Evolutionary conservation across 2,888 invertebrate species (phyloP).

Genomic region (Miltochrista miniata): DNA sequence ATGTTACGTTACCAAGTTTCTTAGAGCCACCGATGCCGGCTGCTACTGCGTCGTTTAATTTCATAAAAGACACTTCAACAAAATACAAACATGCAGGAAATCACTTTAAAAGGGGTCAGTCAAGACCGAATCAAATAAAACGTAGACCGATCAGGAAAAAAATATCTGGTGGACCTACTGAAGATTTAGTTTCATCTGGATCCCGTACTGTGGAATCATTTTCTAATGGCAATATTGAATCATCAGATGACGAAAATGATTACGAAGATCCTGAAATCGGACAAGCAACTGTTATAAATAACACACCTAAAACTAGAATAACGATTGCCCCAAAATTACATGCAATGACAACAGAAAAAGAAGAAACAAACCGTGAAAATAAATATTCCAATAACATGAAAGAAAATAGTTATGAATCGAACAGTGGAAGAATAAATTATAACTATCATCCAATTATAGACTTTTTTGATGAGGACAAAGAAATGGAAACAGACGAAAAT

Average conservation of each 20-base stretch:
- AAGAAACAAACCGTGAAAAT: slow-evolving; percentile 40
- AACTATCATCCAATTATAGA: slow-evolving; percentile 93
- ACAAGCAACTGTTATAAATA: slow-evolving; percentile 43
- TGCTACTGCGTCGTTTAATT: slow-evolving; percentile 61
- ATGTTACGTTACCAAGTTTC: slow-evolving; percentile 71
- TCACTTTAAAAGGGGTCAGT: slow-evolving; percentile 63
- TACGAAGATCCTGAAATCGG: slow-evolving; percentile 62
- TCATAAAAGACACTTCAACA: slow-evolving; percentile 58
- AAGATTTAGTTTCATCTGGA: slow-evolving; percentile 72
- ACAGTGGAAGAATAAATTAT: slow-evolving; percentile 87
- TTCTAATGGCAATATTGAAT: slow-evolving; percentile 52
- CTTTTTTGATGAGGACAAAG: slow-evolving; percentile 85
- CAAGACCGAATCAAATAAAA: slow-evolving; percentile 62
- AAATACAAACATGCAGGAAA: slow-evolving; percentile 64
- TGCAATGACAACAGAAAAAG: slow-evolving; percentile 54
- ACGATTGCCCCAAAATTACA: slow-evolving; percentile 71
- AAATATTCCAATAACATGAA: slow-evolving; percentile 44
- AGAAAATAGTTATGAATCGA: slow-evolving; percentile 50
- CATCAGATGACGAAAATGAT: slow-evolving; percentile 63
- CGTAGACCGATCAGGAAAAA: slow-evolving; percentile 76
- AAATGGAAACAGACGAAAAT: slow-evolving; percentile 55
- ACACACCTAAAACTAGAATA: slow-evolving; percentile 42
- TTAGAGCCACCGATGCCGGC: slow-evolving; percentile 77
- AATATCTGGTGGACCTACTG: slow-evolving; percentile 59
- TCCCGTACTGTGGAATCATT: slow-evolving; percentile 67